phyloP scores from a whole-genome alignment of 2,113 vertebrate genomes.

The Pagrus major region DNA sequence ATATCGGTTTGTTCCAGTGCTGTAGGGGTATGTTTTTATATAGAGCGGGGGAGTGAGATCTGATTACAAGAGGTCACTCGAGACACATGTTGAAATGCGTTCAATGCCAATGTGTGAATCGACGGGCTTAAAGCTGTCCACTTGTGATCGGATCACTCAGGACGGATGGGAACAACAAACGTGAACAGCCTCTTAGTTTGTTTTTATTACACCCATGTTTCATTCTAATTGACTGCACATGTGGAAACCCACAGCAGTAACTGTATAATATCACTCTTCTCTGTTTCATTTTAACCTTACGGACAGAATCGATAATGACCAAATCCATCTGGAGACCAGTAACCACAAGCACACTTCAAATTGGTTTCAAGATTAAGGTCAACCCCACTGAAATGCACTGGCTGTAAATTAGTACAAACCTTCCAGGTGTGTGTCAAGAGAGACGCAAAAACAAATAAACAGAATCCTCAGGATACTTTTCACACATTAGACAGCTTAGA shows the following conservation, averaged over 20 bases:
- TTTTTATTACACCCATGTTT: neutral
- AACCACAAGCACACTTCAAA: constrained; percentile 32
- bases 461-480: neutral
- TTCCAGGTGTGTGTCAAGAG: neutral
- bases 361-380: constrained; percentile 41
- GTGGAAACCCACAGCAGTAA: constrained; percentile 16
- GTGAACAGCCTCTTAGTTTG: neutral
- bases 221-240: constrained; percentile 3
- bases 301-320: constrained; percentile 34
- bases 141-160: no score
- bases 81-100: no score
- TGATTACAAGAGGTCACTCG: no score
- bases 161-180: no score
- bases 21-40: no score
- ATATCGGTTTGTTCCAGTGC: no score
- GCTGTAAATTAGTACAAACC: constrained; percentile 25
- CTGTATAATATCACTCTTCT: constrained; percentile 19
- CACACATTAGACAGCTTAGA: neutral
- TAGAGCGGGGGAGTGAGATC: no score
- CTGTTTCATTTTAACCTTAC: constrained; percentile 15
- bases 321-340: constrained; percentile 36
- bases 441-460: constrained; percentile 24
- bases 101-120: no score
- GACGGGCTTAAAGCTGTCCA: no score
- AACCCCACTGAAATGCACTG: constrained; percentile 15